A percentile compares a stretch with the other conserved stretches of the same genome.
Evolutionary conservation across 2,797 vertebrate species (phyloP).

Genomic region (Mionectes olivaceus): DNA sequence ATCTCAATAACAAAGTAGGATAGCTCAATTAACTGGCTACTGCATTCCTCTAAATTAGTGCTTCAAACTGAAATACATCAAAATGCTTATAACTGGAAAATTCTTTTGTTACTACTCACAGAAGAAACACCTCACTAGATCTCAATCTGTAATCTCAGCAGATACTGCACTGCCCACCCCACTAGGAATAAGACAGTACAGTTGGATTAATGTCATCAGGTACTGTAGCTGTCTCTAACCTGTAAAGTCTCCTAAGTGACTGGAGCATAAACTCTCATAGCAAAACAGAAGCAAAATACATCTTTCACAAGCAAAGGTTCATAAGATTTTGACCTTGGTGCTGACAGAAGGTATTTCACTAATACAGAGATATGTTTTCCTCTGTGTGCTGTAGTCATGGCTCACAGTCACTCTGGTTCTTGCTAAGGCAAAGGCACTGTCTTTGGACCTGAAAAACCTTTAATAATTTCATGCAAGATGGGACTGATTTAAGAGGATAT

Average conservation of each 20-base stretch:
- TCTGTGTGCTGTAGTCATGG: not conserved
- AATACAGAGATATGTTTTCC: not conserved
- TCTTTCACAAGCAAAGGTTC: not conserved
- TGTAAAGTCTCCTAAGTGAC: not conserved
- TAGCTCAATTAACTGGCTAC: not conserved
- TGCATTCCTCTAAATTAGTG: not conserved
- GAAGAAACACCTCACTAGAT: not conserved
- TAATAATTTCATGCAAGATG: not conserved
- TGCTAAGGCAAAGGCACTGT: not conserved
- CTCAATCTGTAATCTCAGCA: not conserved
- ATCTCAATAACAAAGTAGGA: not conserved
- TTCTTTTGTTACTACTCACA: not conserved
- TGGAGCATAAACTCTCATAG: not conserved
- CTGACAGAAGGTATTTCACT: not conserved
- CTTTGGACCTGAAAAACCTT: not conserved
- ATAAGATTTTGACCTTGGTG: constrained; percentile 6
- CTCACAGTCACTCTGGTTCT: not conserved
- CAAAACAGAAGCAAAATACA: not conserved
- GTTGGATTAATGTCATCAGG: not conserved
- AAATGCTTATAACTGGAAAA: not conserved
- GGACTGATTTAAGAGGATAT: not conserved
- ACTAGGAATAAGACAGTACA: not conserved
- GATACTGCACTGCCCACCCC: not conserved
- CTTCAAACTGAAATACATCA: constrained; percentile 1
- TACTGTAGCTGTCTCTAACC: not conserved